Evolutionary conservation across 2,113 vertebrate genomes (phyloP), one percentile per base, ranked within the genome.

Genomic region (Mola mola): DNA sequence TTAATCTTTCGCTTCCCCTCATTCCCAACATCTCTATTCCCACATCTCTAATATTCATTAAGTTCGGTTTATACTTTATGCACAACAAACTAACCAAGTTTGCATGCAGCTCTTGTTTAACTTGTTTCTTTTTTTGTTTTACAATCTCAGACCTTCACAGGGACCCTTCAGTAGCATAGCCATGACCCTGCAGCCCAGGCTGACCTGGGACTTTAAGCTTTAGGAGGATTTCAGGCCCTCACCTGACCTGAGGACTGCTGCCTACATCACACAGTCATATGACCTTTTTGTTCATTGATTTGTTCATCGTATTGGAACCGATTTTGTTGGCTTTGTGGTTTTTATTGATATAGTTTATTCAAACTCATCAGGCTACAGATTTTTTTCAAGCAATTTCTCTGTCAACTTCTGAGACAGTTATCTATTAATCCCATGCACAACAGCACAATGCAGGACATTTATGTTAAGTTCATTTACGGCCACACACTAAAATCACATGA

Each of bases 211-310:
- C 58, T 33, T 43, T 40, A 79, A 67, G 56, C 65, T 51, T 75
- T 64, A 26, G 28, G 8, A 46, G 5, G 26, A 56, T 56, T 60
- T 15, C 51, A 51, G 57, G 47, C 43, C 40, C 34, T 70, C 63
- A 64, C 28, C 56, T 73, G 65, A 82, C 70, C 38, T 22, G 40
- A 17, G 46, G 60, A 49, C 52, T 72, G 56, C 70, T 2, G 15
- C 57, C 43, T 74, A 25, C 58, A 53, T 77, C 75, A 66, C 38
- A 20, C 49, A 28, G 70, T 81, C 79, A 81, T 68, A 72, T 76
- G 79, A 74, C 59, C 19, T 6, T 7, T 12, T 17, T 56, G 37
- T 48, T 38, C 16, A 13, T 4, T 31, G 40, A 31, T 57, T 31
- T 62, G 1, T 57, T 49, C 3, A 28, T 60, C 25, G 47, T 2